phyloP scores from a whole-genome alignment of 2,797 vertebrate genomes.

The Cuniculus paca region DNA sequence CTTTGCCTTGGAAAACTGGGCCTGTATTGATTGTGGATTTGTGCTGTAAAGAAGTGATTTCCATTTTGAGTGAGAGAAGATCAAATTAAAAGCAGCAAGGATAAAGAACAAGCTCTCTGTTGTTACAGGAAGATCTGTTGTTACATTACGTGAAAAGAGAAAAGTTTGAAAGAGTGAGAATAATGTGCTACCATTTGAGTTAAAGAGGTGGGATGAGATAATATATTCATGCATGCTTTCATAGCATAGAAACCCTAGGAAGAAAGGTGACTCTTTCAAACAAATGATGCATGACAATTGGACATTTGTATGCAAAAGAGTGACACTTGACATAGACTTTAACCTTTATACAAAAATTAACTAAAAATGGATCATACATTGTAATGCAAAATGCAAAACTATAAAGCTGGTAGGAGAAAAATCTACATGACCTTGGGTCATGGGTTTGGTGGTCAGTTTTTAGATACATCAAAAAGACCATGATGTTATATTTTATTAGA shows the following conservation, averaged over 20 bases:
- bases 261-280: neutral
- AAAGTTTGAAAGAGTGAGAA: neutral
- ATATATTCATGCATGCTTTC: conserved; percentile 33
- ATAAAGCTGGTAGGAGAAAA: conserved; percentile 17
- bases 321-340: conserved; percentile 34
- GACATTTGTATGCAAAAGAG: conserved; percentile 25
- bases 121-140: neutral
- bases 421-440: neutral
- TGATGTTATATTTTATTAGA: conserved; percentile 34
- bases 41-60: neutral
- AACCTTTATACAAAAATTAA: neutral
- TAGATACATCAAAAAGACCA: neutral
- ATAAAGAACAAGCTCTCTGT: conserved; percentile 23
- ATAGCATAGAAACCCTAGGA: neutral
- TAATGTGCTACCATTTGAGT: neutral
- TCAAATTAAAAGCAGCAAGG: neutral
- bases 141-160: neutral
- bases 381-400: conserved; percentile 36
- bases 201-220: neutral
- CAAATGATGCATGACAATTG: conserved; percentile 25
- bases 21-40: neutral
- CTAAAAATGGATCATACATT: neutral
- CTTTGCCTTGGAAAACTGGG: neutral
- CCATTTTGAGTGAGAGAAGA: conserved; percentile 36
- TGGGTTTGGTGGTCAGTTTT: neutral